A percentile compares a stretch with the other conserved stretches of the same genome.
Conservation (phyloP, 2,797 vertebrate genomes). For the Gymnodraco acuticeps region DNA sequence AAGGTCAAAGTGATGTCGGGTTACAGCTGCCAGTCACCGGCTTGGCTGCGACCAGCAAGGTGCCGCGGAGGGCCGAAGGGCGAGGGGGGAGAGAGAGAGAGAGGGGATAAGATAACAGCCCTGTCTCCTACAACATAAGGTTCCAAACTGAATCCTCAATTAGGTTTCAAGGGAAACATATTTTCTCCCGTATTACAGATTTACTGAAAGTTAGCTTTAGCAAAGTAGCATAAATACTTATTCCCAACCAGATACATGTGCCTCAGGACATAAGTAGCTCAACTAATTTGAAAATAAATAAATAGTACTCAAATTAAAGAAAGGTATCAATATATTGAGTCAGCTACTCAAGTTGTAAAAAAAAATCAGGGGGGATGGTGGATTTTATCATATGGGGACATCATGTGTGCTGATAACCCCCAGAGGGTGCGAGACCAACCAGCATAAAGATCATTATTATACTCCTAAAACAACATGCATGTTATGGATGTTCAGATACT, state of each 20-base stretch:
- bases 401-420: too few relatives aligned
- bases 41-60: constrained; percentile 55
- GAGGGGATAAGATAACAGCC: neutral
- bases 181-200: neutral
- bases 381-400: too few relatives aligned
- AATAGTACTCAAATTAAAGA: neutral
- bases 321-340: neutral
- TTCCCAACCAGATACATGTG: neutral
- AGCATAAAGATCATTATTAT: too few relatives aligned
- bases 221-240: neutral
- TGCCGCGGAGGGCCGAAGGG: constrained; percentile 31
- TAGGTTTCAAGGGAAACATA: too few relatives aligned
- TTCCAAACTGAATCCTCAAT: too few relatives aligned
- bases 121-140: too few relatives aligned
- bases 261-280: too few relatives aligned
- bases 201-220: neutral
- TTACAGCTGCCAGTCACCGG: constrained; percentile 62
- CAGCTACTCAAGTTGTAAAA: too few relatives aligned
- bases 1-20: constrained; percentile 79
- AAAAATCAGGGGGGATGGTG: too few relatives aligned
- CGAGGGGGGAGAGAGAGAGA: neutral
- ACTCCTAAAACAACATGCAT: too few relatives aligned
- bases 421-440: too few relatives aligned
- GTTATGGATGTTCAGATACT: too few relatives aligned
- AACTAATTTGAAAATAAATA: neutral